Conservation (phyloP, 1,140 invertebrate genomes). For the Temnothorax longispinosus region DNA sequence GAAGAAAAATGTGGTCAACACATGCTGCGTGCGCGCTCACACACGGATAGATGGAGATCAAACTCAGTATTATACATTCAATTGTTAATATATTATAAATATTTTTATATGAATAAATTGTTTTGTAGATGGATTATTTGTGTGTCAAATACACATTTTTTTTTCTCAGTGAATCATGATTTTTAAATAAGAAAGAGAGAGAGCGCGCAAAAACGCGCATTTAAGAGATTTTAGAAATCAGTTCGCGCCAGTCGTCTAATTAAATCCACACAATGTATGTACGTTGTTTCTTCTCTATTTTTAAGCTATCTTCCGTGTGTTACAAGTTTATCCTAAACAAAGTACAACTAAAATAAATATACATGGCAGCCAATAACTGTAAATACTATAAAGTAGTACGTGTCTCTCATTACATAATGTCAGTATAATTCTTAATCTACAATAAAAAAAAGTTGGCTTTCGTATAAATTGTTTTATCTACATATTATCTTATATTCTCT, state of each 20-base stretch:
- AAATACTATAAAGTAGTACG: neutral
- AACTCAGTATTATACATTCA: too few relatives aligned
- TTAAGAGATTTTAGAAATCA: neutral
- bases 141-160: too few relatives aligned
- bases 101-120: too few relatives aligned
- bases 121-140: too few relatives aligned
- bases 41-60: too few relatives aligned
- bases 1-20: too few relatives aligned
- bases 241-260: neutral
- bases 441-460: neutral
- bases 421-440: neutral
- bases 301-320: neutral
- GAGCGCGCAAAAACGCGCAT: neutral
- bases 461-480: neutral
- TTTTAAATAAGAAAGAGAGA: too few relatives aligned
- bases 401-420: neutral
- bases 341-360: constrained; percentile 2
- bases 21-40: too few relatives aligned
- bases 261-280: neutral
- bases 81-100: too few relatives aligned
- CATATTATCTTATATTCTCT: neutral
- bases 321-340: neutral
- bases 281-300: neutral
- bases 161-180: too few relatives aligned
- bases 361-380: neutral